These are phyloP conservation scores for Indri indri DNA, from an alignment of 2,113 vertebrate genomes.

Conservation along the genomic window DNA sequence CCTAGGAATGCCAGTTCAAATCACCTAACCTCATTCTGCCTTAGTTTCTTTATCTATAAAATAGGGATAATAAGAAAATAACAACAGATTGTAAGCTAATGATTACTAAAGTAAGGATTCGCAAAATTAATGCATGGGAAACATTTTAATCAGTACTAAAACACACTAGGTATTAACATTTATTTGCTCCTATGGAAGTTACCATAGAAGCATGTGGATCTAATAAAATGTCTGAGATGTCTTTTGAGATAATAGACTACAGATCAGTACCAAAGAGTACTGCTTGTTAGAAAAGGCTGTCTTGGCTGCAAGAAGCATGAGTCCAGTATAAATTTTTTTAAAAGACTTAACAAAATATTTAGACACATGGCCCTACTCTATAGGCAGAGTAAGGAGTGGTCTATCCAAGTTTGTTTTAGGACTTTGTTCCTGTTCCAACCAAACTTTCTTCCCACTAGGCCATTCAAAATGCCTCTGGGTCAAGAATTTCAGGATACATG, in stretches of 20 bases:
- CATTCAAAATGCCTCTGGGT: background rate
- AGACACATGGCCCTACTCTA: background rate
- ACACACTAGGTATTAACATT: background rate
- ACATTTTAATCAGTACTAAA: background rate
- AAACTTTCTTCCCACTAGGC: background rate
- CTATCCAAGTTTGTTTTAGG: background rate
- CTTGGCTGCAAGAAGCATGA: background rate
- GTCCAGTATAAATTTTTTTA: background rate
- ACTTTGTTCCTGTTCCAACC: background rate
- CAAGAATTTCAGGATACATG: background rate
- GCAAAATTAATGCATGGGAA: background rate
- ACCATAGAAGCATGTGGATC: background rate
- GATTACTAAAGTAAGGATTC: background rate
- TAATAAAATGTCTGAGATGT: slow-evolving; percentile 5
- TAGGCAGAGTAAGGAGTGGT: background rate
- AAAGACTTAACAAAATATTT: background rate
- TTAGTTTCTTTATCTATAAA: background rate
- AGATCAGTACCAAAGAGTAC: background rate
- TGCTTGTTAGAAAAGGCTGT: background rate
- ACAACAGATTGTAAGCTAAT: background rate
- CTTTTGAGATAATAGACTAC: background rate
- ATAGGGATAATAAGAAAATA: background rate
- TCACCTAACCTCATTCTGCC: background rate
- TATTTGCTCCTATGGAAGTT: background rate
- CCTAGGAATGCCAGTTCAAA: background rate